A percentile compares a stretch with the other conserved stretches of the same genome.
These are phyloP conservation scores for Ahaetulla prasina DNA, from an alignment of 2,113 vertebrate genomes.

Conservation along the genomic window DNA sequence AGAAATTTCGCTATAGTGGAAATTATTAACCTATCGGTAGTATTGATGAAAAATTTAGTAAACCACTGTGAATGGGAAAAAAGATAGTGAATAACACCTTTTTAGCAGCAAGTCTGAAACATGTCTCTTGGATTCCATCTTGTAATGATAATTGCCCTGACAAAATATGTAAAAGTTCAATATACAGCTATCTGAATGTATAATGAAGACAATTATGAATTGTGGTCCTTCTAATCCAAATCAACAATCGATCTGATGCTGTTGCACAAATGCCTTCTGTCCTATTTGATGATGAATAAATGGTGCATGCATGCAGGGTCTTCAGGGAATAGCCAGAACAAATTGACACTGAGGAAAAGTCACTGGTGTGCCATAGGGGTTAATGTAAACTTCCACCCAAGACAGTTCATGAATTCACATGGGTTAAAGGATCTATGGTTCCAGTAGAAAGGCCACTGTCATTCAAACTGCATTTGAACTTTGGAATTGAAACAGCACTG, in stretches of 20 bases:
- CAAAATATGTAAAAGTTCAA: not conserved
- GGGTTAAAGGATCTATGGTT: constrained; percentile 17
- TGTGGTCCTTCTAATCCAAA: not conserved
- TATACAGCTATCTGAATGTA: not conserved
- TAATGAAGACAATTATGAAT: not conserved
- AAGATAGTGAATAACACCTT: not conserved
- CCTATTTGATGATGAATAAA: not conserved
- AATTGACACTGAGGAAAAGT: not conserved
- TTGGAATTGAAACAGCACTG: constrained; percentile 19
- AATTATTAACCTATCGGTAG: not conserved
- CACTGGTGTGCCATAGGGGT: not conserved
- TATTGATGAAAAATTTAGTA: not conserved
- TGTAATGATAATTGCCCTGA: not conserved
- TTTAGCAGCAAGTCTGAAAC: not conserved
- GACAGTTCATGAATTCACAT: constrained; percentile 25
- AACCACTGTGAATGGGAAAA: not conserved
- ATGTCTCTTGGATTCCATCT: not conserved
- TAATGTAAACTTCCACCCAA: constrained; percentile 2
- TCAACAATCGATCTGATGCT: not conserved
- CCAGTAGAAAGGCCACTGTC: constrained; percentile 27
- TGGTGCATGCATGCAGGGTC: not conserved
- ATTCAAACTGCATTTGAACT: constrained; percentile 27
- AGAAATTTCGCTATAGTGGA: not conserved
- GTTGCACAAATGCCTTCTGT: not conserved
- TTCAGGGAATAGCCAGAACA: not conserved